A percentile compares a stretch with the other conserved stretches of the same genome.
Evolutionary conservation across 2,797 vertebrate genomes (phyloP).

Genomic region (Oreortyx pictus): DNA sequence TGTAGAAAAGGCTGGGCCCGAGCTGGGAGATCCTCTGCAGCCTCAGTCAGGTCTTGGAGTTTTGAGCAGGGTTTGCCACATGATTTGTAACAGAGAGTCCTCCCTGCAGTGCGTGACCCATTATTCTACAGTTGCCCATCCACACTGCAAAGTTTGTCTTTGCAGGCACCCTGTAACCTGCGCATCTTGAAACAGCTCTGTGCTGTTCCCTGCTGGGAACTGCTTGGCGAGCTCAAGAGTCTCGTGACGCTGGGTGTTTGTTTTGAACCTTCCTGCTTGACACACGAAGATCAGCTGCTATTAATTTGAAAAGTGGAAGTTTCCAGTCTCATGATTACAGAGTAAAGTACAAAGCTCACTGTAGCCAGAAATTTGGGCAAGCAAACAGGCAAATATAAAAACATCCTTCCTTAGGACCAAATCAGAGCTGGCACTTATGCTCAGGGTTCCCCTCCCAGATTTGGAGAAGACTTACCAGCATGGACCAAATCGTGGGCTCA

Average conservation of each 20-base stretch:
- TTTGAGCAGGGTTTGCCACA: too few relatives aligned
- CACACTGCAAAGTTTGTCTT: too few relatives aligned
- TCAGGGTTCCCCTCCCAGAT: background rate
- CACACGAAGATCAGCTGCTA: background rate
- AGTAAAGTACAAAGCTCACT: background rate
- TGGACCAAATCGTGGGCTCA: fast-evolving
- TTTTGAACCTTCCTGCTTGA: background rate
- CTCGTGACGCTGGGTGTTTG: background rate
- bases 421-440: background rate
- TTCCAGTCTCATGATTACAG: background rate
- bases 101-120: background rate
- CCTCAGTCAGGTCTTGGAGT: background rate
- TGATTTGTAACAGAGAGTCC: background rate
- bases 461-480: background rate
- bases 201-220: background rate
- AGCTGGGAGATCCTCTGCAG: background rate
- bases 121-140: background rate
- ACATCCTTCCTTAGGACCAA: background rate
- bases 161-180: background rate
- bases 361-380: background rate
- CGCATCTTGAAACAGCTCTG: background rate
- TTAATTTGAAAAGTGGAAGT: background rate
- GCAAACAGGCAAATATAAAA: background rate
- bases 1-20: background rate
- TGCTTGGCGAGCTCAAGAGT: fast-evolving